Conservation (phyloP, 2,888 invertebrate genomes). For the Agrochola lota region DNA sequence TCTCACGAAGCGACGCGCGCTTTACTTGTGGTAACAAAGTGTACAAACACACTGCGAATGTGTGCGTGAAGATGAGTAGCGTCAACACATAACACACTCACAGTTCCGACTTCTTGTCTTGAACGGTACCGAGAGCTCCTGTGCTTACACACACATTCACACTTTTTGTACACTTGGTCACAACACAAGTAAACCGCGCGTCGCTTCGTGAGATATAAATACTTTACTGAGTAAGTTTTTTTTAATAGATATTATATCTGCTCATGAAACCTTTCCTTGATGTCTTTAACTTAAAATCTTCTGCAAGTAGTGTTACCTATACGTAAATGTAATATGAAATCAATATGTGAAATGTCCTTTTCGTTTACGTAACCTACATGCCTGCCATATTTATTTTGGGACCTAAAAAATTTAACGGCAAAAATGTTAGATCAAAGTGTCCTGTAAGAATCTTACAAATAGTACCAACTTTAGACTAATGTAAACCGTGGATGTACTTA, state of each 20-base stretch:
- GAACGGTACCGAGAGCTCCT: too few species aligned
- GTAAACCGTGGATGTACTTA: constrained; percentile 15
- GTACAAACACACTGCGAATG: too few species aligned
- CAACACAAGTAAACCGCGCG: too few species aligned
- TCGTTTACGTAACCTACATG: background rate
- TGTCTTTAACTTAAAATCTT: background rate
- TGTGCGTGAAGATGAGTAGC: too few species aligned
- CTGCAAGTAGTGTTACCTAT: background rate
- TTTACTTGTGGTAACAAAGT: too few species aligned
- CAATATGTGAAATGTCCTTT: background rate
- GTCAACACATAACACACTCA: too few species aligned
- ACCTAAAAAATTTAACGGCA: background rate
- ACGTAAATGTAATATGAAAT: background rate
- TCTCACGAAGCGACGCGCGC: too few species aligned
- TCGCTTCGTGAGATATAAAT: too few species aligned
- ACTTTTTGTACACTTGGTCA: too few species aligned
- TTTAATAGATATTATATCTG: background rate
- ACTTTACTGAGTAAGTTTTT: background rate
- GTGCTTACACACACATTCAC: too few species aligned
- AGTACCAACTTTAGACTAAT: constrained; percentile 3
- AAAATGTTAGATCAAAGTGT: background rate
- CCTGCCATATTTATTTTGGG: background rate
- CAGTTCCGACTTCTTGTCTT: too few species aligned
- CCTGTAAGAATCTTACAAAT: background rate
- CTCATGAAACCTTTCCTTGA: background rate